Evolutionary conservation across 1,140 invertebrate species (phyloP), one percentile per base, ranked within the genome.

Genomic region (Microplitis mediator): DNA sequence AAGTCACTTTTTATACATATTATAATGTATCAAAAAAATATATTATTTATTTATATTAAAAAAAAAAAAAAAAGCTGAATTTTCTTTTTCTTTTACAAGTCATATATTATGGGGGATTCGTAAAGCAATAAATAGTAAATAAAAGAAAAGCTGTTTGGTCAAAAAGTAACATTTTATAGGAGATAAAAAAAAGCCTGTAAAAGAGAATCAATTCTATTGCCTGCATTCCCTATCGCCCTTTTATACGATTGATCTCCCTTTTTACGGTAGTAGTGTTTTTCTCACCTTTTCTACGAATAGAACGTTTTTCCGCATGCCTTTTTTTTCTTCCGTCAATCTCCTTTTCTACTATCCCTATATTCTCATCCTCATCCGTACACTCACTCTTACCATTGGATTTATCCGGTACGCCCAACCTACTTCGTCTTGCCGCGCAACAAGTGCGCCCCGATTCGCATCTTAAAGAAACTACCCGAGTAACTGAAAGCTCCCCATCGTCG

Each of bases 121-220:
- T 45, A 45, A 45, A n/a, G 52, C 52, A 23, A 56, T 56, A 56
- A 56, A 56, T 50, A 14, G 5, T 39, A 58, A 68, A 58, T 58
- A 51, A 31, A 23, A 32, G 63, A 45, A 52, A 3, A 63, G 34
- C 5, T 13, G 32, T 58, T 35, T 72, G 66, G 76, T 74, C 75
- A 80, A 79, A 79, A 82, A 84, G 79, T 34, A 39, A 51, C 74
- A 79, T 79, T 80, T 79, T 81, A 82, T 82, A 77, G 78, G 74
- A 32, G 11, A 31, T n/a, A 14, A 23, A 61, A 63, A 63, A 50
- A 75, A 80, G 75, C 68, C 79, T 81, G 79, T 86, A 84, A 86
- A 86, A 83, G 81, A 80, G 81, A 86, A 87, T 86, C 85, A 87
- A 87, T 87, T 87, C 82, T 81, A 85, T 85, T 85, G 76, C 77